phyloP scores from a whole-genome alignment of 2,888 invertebrate species.

The Drosophila mulleri region DNA sequence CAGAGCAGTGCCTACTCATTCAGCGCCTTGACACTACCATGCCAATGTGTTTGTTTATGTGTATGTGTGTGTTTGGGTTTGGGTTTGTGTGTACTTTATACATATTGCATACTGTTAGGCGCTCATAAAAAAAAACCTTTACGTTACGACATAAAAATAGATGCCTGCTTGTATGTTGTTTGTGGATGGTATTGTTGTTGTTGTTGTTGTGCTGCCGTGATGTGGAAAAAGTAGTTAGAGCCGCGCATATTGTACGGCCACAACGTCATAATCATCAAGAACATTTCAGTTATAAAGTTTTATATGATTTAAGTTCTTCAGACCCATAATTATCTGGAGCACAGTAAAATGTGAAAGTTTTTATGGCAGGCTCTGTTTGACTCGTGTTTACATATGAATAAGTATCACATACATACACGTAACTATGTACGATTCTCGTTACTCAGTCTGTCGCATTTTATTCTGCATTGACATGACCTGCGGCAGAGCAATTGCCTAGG shows the following conservation, averaged over 20 bases:
- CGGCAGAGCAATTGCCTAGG: constrained; percentile 32
- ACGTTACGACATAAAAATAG: constrained; percentile 69
- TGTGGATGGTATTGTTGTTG: constrained; percentile 33
- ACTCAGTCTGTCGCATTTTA: background rate
- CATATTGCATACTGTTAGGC: constrained; percentile 75
- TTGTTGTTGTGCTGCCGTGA: constrained; percentile 23
- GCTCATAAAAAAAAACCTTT: constrained; percentile 75
- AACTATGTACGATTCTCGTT: background rate
- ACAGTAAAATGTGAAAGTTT: constrained; percentile 40
- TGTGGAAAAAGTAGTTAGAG: constrained; percentile 44
- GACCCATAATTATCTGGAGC: constrained; percentile 47
- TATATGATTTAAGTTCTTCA: constrained; percentile 66
- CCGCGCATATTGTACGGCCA: constrained; percentile 54
- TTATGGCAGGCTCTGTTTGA: constrained; percentile 34
- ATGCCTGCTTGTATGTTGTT: constrained; percentile 48
- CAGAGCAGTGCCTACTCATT: constrained; percentile 28
- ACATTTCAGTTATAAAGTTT: constrained; percentile 74
- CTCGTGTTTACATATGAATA: constrained; percentile 8
- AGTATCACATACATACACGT: constrained; percentile 6
- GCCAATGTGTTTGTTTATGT: constrained; percentile 18
- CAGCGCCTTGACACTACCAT: constrained; percentile 64
- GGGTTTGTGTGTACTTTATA: constrained; percentile 36
- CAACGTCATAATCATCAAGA: constrained; percentile 64
- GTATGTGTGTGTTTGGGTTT: constrained; percentile 2
- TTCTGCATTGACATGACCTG: constrained; percentile 16